A percentile compares a stretch with the other conserved stretches of the same genome.
Evolutionary conservation across 2,797 vertebrate species (phyloP).

Genomic region (Myotis findleyi): DNA sequence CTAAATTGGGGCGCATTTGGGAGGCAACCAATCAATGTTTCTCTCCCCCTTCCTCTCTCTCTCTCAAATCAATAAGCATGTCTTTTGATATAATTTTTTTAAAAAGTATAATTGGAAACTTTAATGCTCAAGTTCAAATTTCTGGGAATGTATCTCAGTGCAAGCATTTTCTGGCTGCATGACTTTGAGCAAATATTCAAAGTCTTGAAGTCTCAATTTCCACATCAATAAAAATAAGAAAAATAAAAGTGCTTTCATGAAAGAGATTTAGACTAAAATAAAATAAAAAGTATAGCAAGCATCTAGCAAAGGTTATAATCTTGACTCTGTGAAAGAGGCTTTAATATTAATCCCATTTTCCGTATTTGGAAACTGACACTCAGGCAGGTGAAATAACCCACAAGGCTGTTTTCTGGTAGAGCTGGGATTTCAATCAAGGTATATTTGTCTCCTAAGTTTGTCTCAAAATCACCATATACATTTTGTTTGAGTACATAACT

Average conservation of each 20-base stretch:
- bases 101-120: not conserved
- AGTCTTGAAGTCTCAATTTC: not conserved
- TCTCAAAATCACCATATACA: not conserved
- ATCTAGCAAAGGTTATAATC: not conserved
- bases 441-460: not conserved
- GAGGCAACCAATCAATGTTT: not conserved
- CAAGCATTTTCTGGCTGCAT: not conserved
- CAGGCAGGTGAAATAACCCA: not conserved
- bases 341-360: not conserved
- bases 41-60: not conserved
- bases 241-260: not conserved
- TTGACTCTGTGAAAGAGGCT: not conserved
- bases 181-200: not conserved
- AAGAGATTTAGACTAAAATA: not conserved
- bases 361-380: not conserved
- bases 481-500: not conserved
- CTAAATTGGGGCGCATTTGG: not conserved
- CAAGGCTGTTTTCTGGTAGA: not conserved
- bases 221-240: not conserved
- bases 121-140: not conserved
- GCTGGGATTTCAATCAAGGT: not conserved
- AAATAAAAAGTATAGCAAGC: not conserved
- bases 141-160: not conserved
- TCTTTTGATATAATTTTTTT: not conserved
- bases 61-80: not conserved